phyloP scores from a whole-genome alignment of 2,888 invertebrate species.

The Lacanobia wlatinum region DNA sequence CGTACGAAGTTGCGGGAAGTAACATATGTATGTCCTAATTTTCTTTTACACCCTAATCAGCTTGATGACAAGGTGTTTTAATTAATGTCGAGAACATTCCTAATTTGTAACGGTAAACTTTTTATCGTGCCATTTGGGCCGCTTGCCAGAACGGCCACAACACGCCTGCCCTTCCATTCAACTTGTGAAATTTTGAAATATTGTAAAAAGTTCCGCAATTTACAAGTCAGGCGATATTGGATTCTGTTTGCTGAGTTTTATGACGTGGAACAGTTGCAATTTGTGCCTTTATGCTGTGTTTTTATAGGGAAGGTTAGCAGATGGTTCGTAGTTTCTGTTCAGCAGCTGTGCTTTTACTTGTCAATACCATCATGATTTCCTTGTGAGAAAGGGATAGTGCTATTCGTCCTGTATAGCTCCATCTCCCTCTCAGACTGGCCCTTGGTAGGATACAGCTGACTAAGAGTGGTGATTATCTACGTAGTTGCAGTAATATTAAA shows the following conservation, averaged over 20 bases:
- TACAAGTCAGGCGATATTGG: slow-evolving; percentile 21
- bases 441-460: no score
- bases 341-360: no score
- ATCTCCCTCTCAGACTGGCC: no score
- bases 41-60: no score
- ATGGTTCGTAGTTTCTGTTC: no score
- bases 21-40: no score
- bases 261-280: background rate
- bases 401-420: no score
- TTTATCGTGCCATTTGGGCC: slow-evolving; percentile 10
- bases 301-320: background rate
- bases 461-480: no score
- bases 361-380: no score
- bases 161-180: slow-evolving; percentile 12
- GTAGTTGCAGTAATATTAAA: no score
- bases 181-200: slow-evolving; percentile 41
- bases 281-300: background rate
- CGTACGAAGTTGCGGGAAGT: no score
- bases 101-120: slow-evolving; percentile 36
- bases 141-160: slow-evolving; percentile 26
- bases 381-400: no score
- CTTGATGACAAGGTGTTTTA: slow-evolving; percentile 16
- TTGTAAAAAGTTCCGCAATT: slow-evolving; percentile 41
- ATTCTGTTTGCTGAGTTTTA: slow-evolving; percentile 12
- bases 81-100: slow-evolving; percentile 33